A percentile compares a stretch with the other conserved stretches of the same genome.
Conservation (phyloP, 2,797 vertebrate species). For the Spinus pinus region DNA sequence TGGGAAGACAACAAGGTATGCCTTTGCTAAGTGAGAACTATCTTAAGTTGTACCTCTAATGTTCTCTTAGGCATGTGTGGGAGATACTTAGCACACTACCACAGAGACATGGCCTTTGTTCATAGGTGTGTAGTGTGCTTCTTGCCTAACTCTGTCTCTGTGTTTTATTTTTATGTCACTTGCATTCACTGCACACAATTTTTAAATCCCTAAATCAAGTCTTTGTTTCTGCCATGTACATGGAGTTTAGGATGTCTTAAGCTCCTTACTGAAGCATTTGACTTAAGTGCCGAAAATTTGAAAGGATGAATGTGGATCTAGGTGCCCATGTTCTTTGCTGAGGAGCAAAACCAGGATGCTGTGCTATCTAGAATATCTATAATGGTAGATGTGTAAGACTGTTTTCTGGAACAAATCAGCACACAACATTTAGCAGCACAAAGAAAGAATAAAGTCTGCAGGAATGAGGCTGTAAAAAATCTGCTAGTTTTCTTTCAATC, state of each 20-base stretch:
- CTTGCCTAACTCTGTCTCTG: not conserved
- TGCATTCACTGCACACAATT: not conserved
- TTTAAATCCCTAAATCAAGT: not conserved
- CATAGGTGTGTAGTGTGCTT: not conserved
- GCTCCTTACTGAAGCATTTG: not conserved
- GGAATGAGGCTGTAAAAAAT: not conserved
- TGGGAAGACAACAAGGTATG: constrained; percentile 98
- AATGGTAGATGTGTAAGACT: not conserved
- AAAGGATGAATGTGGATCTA: not conserved
- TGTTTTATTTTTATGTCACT: not conserved
- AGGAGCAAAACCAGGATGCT: not conserved
- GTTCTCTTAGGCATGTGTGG: rapidly evolving
- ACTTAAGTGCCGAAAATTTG: not conserved
- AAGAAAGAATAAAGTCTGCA: not conserved
- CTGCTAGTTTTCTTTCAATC: not conserved
- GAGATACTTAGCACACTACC: not conserved
- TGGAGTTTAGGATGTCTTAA: not conserved
- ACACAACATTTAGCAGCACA: rapidly evolving
- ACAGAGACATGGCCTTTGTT: not conserved
- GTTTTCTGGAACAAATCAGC: not conserved
- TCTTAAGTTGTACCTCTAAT: not conserved
- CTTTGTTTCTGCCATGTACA: not conserved
- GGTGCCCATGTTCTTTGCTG: not conserved
- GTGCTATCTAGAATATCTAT: not conserved
- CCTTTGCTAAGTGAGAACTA: not conserved